These are phyloP conservation scores for Drosophila oshimai DNA, from an alignment of 1,140 invertebrate species.

Conservation along the genomic window DNA sequence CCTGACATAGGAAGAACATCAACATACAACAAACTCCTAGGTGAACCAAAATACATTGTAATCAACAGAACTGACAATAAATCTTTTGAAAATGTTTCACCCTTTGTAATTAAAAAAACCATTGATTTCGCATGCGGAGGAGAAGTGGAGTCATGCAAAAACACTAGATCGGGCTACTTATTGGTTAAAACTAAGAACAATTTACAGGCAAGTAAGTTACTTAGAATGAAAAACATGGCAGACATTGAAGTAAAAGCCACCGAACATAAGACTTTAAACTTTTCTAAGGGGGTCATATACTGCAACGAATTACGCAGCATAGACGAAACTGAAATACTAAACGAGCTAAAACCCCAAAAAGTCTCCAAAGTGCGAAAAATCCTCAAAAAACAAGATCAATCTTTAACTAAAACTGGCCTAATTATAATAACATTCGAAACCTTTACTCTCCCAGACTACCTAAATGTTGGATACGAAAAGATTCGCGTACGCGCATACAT, in stretches of 20 bases:
- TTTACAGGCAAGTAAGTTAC: neutral
- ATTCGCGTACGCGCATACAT: neutral
- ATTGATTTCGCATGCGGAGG: neutral
- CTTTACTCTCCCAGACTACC: too few species aligned
- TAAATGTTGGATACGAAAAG: neutral
- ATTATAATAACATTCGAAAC: neutral
- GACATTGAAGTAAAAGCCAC: neutral
- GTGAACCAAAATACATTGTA: constrained; percentile 4
- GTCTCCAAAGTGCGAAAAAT: constrained; percentile 6
- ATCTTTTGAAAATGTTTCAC: constrained; percentile 1
- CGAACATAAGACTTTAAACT: neutral
- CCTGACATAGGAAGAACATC: neutral
- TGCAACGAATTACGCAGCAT: constrained; percentile 1
- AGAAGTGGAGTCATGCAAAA: constrained; percentile 5
- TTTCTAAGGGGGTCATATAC: constrained; percentile 5
- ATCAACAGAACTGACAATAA: neutral
- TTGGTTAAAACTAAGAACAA: neutral
- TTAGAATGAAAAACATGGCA: neutral
- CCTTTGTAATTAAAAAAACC: neutral
- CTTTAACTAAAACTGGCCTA: neutral
- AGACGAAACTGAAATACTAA: constrained; percentile 2
- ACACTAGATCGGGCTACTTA: neutral
- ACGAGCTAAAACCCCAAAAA: neutral
- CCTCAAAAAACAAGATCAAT: neutral
- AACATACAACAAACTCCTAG: neutral